Percentiles rank a stretch among this genome's conserved stretches.
Evolutionary conservation across 1,140 invertebrate genomes (phyloP).

Genomic region (Megalonaias nervosa): DNA sequence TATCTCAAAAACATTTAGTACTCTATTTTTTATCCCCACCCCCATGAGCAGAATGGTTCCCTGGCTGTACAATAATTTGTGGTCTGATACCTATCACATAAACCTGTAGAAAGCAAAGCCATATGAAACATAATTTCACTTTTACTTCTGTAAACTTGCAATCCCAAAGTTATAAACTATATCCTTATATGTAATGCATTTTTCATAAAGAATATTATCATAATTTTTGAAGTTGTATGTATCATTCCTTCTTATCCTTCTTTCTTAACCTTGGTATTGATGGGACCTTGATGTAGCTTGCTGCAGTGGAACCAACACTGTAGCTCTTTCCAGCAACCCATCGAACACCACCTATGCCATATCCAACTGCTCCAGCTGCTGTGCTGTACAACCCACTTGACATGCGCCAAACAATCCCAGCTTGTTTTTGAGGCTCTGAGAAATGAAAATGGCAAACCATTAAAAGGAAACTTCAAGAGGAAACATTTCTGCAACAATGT

Average conservation of each 20-base stretch:
- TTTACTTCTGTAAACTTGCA: no score
- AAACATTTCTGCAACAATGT: background rate
- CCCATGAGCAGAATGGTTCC: no score
- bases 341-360: slow-evolving; percentile 64
- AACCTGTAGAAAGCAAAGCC: no score
- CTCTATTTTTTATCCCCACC: no score
- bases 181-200: no score
- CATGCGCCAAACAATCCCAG: slow-evolving; percentile 64
- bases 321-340: slow-evolving; percentile 69
- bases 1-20: no score
- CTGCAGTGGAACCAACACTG: slow-evolving; percentile 62
- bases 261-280: slow-evolving; percentile 44
- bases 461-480: background rate
- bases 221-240: background rate
- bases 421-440: slow-evolving; percentile 53
- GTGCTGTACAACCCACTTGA: slow-evolving; percentile 60
- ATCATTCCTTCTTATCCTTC: slow-evolving; percentile 64
- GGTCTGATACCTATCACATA: no score
- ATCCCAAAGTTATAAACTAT: no score
- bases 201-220: no score
- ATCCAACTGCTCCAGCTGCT: slow-evolving; percentile 65
- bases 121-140: no score
- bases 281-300: slow-evolving; percentile 55
- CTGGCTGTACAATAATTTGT: no score
- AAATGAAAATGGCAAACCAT: slow-evolving; percentile 4